Percentiles rank a stretch among this genome's conserved stretches.
These are phyloP conservation scores for Drosophila robusta DNA, from an alignment of 2,888 invertebrate species.

Conservation along the genomic window DNA sequence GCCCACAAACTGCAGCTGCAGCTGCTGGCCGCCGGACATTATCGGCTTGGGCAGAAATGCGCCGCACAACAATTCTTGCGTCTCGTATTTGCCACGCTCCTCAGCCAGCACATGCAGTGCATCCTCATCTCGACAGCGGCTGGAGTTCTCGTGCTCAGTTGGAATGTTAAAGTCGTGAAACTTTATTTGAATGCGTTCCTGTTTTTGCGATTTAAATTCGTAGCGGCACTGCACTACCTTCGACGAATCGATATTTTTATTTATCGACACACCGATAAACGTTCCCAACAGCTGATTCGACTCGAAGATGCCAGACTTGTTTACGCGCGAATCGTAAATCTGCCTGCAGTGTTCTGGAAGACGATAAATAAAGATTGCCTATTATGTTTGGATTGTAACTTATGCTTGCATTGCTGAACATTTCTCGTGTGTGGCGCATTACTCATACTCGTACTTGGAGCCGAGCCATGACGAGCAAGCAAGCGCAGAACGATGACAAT, in stretches of 20 bases:
- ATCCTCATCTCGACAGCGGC: conserved; percentile 80
- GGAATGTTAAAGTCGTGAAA: conserved; percentile 84
- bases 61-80: conserved; percentile 95
- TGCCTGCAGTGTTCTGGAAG: conserved; percentile 90
- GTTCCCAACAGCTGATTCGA: conserved; percentile 92
- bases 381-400: background rate
- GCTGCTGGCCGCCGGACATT: conserved; percentile 95
- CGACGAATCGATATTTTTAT: conserved; percentile 84
- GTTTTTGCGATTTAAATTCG: conserved; percentile 94
- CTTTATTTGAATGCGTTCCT: conserved; percentile 88
- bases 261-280: conserved; percentile 86
- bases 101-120: conserved; percentile 88
- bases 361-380: background rate
- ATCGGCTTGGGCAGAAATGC: conserved; percentile 92
- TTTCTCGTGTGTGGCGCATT: conserved; percentile 11
- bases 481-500: conserved; percentile 87
- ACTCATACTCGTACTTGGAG: conserved; percentile 12
- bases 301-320: conserved; percentile 93
- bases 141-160: conserved; percentile 77
- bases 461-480: conserved; percentile 45
- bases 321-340: conserved; percentile 91
- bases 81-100: conserved; percentile 93
- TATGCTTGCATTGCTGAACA: conserved; percentile 46
- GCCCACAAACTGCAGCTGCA: conserved; percentile 94
- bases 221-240: conserved; percentile 90